Evolutionary conservation across 2,113 vertebrate genomes (phyloP).

Genomic region (Pseudolaguvia tuberculata): DNA sequence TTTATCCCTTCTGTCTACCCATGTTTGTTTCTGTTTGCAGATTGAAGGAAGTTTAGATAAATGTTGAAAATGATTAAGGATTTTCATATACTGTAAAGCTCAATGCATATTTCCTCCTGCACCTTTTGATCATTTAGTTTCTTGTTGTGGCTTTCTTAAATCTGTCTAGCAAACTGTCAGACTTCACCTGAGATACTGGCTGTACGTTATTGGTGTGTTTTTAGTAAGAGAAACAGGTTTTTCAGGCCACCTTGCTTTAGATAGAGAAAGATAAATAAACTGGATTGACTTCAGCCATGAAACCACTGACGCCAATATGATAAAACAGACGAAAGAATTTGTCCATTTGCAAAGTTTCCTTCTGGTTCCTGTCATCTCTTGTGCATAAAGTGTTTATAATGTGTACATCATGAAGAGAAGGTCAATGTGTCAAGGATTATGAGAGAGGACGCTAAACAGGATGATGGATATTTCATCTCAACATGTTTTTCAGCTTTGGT

Average conservation of each 20-base stretch:
- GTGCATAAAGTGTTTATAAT: too few relatives aligned
- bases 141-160: constrained; percentile 40
- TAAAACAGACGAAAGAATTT: constrained; percentile 25
- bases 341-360: background rate
- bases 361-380: background rate
- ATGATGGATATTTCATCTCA: background rate
- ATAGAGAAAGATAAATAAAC: constrained; percentile 51
- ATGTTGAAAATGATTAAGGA: background rate
- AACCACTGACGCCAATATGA: constrained; percentile 15
- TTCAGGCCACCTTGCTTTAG: constrained; percentile 49
- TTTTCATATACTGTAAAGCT: background rate
- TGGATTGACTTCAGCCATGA: constrained; percentile 31
- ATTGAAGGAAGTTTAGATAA: constrained; percentile 5
- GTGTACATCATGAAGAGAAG: too few relatives aligned
- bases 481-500: background rate
- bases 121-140: background rate
- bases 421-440: too few relatives aligned
- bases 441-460: background rate
- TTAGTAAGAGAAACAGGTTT: constrained; percentile 54
- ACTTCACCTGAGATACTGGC: constrained; percentile 41
- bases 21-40: constrained; percentile 1
- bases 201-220: constrained; percentile 8
- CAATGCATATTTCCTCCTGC: background rate
- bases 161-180: constrained; percentile 51
- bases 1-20: constrained; percentile 10